A percentile compares a stretch with the other conserved stretches of the same genome.
Conservation (phyloP, 2,113 vertebrate genomes). For the Morone saxatilis region DNA sequence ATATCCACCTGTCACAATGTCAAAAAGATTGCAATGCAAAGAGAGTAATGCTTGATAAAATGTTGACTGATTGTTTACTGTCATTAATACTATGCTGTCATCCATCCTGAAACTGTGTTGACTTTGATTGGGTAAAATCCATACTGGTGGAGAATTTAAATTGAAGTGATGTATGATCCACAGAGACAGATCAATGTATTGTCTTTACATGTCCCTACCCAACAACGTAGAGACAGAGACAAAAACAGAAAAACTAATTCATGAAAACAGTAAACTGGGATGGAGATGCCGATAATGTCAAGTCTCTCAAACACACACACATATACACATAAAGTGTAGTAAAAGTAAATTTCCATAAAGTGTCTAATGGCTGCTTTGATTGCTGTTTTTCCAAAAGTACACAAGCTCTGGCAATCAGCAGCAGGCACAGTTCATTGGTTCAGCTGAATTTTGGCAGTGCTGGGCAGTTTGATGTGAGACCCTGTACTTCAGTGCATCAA, state of each 20-base stretch:
- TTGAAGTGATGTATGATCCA: neutral
- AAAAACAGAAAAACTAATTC: neutral
- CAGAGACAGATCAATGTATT: neutral
- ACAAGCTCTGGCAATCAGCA: neutral
- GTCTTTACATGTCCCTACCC: neutral
- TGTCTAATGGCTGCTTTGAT: conserved; percentile 20
- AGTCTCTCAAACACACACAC: neutral
- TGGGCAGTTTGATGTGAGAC: conserved; percentile 6
- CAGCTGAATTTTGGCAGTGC: neutral
- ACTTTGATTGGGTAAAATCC: neutral
- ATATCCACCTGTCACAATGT: neutral
- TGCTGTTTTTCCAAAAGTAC: neutral
- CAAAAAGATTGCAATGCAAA: neutral
- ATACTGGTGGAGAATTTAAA: neutral
- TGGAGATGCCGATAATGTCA: neutral
- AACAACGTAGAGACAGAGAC: neutral
- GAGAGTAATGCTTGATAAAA: neutral
- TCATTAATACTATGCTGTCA: neutral
- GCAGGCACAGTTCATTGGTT: neutral
- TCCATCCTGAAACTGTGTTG: neutral
- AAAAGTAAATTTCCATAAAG: neutral
- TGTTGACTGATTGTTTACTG: neutral
- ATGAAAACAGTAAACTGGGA: neutral
- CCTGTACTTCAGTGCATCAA: neutral
- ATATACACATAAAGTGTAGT: no score